Evolutionary conservation across 2,113 vertebrate species (phyloP), one percentile per base, ranked within the genome.

Genomic region (Hypomesus transpacificus): DNA sequence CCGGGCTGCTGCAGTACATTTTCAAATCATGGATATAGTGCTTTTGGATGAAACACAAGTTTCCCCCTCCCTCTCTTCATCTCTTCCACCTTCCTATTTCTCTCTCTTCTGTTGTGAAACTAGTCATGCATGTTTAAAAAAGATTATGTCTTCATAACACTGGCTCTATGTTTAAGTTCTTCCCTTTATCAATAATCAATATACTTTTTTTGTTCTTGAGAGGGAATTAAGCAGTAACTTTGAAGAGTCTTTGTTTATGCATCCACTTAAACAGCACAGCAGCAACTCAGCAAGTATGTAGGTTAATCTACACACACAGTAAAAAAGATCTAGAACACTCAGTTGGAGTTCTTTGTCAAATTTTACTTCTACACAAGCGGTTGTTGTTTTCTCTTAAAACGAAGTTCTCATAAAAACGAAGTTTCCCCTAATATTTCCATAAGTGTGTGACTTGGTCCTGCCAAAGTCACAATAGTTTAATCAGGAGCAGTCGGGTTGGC

Each of bases 401-500:
- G n/a, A n/a, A n/a, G n/a, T n/a, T 76, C 60, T 78, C 0, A 11
- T 73, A 69, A 73, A 62, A 70, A 31, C 2, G 0, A 22, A 1
- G 20, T 59, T 59, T 21, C 65, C 69, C 66, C 73, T 22, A 80
- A 81, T 20, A 24, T 87, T 88, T 85, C 82, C 83, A 82, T 76
- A 86, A 28, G 75, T 70, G 50, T 80, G 74, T 26, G 22, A 14
- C 14, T 26, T 65, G 8, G 69, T 86, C 71, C 76, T 87, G 81
- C 84, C 87, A 86, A 82, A 84, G 74, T 84, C 80, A 84, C 82
- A 84, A 86, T 80, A 61, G 82, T 76, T 84, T 88, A 84, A 87
- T 81, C 80, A 85, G 74, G 77, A 84, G 60, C 81, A 79, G 85
- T 81, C 82, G 50, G 74, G 75, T 75, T 76, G 85, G 85, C 84